These are phyloP conservation scores for Drosophila dives DNA, from an alignment of 2,888 invertebrate genomes.

Conservation along the genomic window DNA sequence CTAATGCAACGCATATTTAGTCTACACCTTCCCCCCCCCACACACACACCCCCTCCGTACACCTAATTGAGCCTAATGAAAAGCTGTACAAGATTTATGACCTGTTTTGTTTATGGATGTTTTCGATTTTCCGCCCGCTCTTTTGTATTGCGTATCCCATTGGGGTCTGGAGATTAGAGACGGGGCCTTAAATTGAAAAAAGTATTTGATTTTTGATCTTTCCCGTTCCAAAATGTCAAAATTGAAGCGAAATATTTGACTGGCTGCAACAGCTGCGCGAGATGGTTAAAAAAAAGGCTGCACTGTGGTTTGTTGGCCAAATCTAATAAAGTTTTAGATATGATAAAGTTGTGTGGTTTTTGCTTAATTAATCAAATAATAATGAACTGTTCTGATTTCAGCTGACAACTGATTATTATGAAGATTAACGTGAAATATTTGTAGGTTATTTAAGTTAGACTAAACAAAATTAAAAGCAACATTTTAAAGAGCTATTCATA, in stretches of 20 bases:
- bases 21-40: not conserved
- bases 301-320: constrained; percentile 1
- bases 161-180: not conserved
- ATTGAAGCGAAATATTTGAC: constrained; percentile 34
- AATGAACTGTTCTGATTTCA: constrained; percentile 23
- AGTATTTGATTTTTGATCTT: constrained; percentile 62
- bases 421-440: constrained; percentile 11
- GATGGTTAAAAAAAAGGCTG: constrained; percentile 23
- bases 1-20: constrained; percentile 45
- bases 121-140: constrained; percentile 8
- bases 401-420: constrained; percentile 11
- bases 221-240: constrained; percentile 54
- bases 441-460: not conserved
- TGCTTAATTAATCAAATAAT: constrained; percentile 38
- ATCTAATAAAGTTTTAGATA: constrained; percentile 10
- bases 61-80: constrained; percentile 65
- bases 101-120: constrained; percentile 42
- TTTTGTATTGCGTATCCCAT: constrained; percentile 10
- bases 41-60: not conserved
- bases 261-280: constrained; percentile 1
- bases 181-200: constrained; percentile 35
- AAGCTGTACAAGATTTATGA: constrained; percentile 62
- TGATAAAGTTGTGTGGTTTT: constrained; percentile 4
- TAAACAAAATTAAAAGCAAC: not conserved
- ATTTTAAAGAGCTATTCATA: not conserved